Evolutionary conservation across 2,113 vertebrate species (phyloP).

Genomic region (Collichthys lucidus): DNA sequence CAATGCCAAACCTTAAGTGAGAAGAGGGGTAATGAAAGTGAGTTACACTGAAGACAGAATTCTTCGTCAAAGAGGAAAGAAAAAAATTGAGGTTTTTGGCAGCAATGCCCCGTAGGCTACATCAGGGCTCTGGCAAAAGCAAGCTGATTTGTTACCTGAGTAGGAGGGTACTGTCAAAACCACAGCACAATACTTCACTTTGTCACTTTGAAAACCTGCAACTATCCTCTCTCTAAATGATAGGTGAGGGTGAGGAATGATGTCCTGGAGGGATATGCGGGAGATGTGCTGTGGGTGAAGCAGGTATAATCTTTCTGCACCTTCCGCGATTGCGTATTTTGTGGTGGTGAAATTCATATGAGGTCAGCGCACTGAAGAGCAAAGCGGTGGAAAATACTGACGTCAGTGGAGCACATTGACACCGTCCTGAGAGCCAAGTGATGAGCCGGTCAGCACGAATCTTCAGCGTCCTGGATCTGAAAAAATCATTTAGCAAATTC

Average conservation of each 20-base stretch:
- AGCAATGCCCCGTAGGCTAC: background rate
- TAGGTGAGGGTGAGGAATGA: constrained; percentile 60
- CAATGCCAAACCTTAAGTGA: background rate
- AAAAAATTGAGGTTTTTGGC: constrained; percentile 36
- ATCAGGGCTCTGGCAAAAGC: constrained; percentile 28
- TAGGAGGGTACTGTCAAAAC: constrained; percentile 34
- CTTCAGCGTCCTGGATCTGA: constrained; percentile 6
- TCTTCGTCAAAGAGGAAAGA: constrained; percentile 36
- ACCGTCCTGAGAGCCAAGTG: constrained; percentile 22
- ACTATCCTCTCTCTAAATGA: constrained; percentile 51
- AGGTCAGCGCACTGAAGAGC: constrained; percentile 47
- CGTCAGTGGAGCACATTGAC: constrained; percentile 21
- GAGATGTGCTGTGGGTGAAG: constrained; percentile 14
- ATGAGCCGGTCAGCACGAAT: constrained; percentile 18
- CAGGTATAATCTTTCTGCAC: constrained; percentile 50
- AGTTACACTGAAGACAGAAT: background rate
- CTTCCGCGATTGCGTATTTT: background rate
- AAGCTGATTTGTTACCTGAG: constrained; percentile 37
- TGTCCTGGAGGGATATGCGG: constrained; percentile 44
- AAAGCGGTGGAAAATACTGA: constrained; percentile 57
- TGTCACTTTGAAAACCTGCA: constrained; percentile 62
- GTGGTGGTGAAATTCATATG: constrained; percentile 29
- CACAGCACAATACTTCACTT: constrained; percentile 38
- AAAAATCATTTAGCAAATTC: constrained; percentile 41
- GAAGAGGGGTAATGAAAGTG: background rate